Base-by-base conservation (phyloP, 2,888 invertebrate species). In the Zhengitettix transpicula region DNA sequence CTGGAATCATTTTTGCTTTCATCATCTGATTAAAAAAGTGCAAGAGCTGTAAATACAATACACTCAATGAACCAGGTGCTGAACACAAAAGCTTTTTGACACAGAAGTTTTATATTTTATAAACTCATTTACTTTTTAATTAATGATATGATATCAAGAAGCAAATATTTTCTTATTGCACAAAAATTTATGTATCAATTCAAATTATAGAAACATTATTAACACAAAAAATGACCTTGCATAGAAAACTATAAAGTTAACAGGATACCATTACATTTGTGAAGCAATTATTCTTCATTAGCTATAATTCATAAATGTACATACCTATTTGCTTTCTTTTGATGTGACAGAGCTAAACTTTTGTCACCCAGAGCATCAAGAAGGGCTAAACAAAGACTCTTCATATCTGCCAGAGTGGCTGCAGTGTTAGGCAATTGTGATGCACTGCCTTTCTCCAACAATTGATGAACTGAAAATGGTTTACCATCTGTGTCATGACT, bases 311-410 rank as follows among this genome's bases (percentile, higher is more conserved):
- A 12, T 7, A 3, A 47, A n/a, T 47, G 47, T 47, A 14, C 14
- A 14, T 47, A 87, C 87, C 84, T 87, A 72, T 92, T 93, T 9
- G 91, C 86, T 74, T 89, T 88, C 68, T 87, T 82, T 68, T 91
- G 91, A 74, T 92, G 92, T 63, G 84, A 83, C 41, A 92, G 73
- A 1, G 90, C 90, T 61, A 89, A 77, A 56, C 85, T 87, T 74
- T 92, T 92, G 70, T 93, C 92, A 72, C 87, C 89, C 47, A 92
- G 75, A 55, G 89, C 83, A 70, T 93, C 92, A 67, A 92, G 77
- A 51, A 93, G 74, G 9, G 89, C 89, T 58, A 85, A 75, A 65
- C 89, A 87, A 16, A 92, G 73, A 1, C 86, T 84, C 67, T 86
- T 85, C 53, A 91, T 74, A 72, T 92, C 91, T 14, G 82, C 78